A percentile compares a stretch with the other conserved stretches of the same genome.
Conservation (phyloP, 2,113 vertebrate species). For the Potamarius usumacintae region DNA sequence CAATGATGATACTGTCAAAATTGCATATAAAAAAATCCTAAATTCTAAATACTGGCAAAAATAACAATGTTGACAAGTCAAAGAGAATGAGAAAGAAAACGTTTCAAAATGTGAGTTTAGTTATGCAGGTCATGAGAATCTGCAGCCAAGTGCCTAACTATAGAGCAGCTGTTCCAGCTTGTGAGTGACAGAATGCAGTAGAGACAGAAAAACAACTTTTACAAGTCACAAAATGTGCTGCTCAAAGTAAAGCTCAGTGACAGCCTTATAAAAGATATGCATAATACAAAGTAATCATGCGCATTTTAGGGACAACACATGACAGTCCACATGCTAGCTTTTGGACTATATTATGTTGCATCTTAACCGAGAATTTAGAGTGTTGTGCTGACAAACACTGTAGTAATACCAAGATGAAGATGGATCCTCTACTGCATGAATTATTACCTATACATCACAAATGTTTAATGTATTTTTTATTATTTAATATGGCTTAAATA, state of each 20-base stretch:
- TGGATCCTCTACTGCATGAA: too few relatives aligned
- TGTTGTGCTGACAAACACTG: conserved; percentile 4
- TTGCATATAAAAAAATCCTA: neutral
- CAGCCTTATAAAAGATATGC: conserved; percentile 28
- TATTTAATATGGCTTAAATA: too few relatives aligned
- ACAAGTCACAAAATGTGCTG: conserved; percentile 45
- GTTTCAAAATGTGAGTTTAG: neutral
- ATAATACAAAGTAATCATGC: neutral
- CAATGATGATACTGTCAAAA: neutral
- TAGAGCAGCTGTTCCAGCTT: conserved; percentile 40
- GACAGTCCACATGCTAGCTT: neutral
- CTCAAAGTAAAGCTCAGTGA: conserved; percentile 30
- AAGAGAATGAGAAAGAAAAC: conserved; percentile 15
- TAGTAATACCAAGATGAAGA: neutral
- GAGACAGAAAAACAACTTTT: conserved; percentile 45
- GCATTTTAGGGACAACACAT: neutral
- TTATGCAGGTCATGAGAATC: neutral
- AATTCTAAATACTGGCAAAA: neutral
- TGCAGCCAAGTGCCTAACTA: conserved; percentile 10
- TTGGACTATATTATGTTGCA: neutral
- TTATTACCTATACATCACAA: too few relatives aligned
- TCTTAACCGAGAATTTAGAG: neutral
- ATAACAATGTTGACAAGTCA: neutral
- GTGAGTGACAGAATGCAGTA: conserved; percentile 28
- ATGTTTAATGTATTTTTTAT: too few relatives aligned